phyloP scores from a whole-genome alignment of 2,888 invertebrate species.

The Epinotia demarniana region DNA sequence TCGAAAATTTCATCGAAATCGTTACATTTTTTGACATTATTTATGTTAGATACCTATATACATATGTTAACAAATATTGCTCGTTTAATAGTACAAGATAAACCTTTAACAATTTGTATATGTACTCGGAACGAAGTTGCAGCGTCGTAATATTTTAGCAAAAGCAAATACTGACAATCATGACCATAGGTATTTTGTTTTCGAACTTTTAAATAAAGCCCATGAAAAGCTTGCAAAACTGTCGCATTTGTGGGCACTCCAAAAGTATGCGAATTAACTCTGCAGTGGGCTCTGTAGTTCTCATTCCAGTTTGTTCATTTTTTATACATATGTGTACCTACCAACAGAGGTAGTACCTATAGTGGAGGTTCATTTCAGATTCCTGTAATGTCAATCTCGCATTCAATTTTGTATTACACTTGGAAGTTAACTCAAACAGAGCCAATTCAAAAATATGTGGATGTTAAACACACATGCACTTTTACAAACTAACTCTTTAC shows the following conservation, averaged over 20 bases:
- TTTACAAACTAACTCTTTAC: too few relatives aligned
- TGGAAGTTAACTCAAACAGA: too few relatives aligned
- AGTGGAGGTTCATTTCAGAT: not conserved
- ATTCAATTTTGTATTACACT: too few relatives aligned
- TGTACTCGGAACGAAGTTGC: not conserved
- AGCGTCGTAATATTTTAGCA: not conserved
- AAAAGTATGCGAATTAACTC: conserved; percentile 13
- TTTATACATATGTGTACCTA: not conserved
- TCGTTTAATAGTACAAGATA: not conserved
- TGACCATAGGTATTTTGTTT: not conserved
- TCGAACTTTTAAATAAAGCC: conserved; percentile 12
- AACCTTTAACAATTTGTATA: not conserved
- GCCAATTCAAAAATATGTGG: too few relatives aligned
- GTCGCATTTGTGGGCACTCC: conserved; percentile 10
- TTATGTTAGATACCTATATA: too few relatives aligned
- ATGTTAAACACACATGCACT: too few relatives aligned
- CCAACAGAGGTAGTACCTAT: not conserved
- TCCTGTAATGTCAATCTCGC: not conserved
- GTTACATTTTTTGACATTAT: too few relatives aligned
- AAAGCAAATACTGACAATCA: not conserved
- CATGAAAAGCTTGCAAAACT: not conserved
- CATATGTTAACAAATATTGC: too few relatives aligned
- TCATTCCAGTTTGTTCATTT: not conserved
- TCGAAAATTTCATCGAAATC: too few relatives aligned
- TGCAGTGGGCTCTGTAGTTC: not conserved